Base-by-base conservation (phyloP, 2,888 invertebrate species). In the Folsomia candida region DNA sequence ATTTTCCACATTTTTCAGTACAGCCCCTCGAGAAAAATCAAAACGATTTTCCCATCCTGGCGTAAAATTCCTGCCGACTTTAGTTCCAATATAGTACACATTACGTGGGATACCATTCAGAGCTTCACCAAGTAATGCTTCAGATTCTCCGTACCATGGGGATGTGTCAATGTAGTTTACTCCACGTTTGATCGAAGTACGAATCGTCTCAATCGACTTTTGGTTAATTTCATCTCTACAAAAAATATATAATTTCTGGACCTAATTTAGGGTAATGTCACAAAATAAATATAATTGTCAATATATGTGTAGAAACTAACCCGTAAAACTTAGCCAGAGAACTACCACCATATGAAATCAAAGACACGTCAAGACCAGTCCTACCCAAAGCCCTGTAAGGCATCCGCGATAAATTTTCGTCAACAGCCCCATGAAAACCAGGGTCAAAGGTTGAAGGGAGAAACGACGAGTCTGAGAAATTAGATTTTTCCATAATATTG, bases 81-180 rank as follows among this genome's bases (percentile, higher is more conserved):
- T 97, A 28, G 95, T 95, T n/a, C 90, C 93, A 62, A 97, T 87
- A 81, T 91, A 94, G 83, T 90, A 97, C 0, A 92, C 87, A 72
- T 90, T 82, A 51, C 97, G 86, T 0, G 96, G 96, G 68, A 97
- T 86, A 65, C 86, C 88, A 81, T 87, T 86, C 1, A 97, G 84
- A 0, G 93, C 94, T 86, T 91, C 89, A 75, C 96, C 97, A 25
- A 96, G 84, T 14, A 91, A 86, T 75, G 86, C 86, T 84, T 97
- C 96, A 0, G 96, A 91, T 72, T 67, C 67, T 0, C 97, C 97
- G 82, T 97, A 74, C 89, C 90, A 97, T 0, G 94, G 94, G 0
- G 91, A 92, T 0, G 94, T 95, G 82, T 97, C 97, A 70, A 97
- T 88, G 81, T 92, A 94, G 84, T 97, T 97, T 22, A 97, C 87